Base-by-base conservation (phyloP, 2,888 invertebrate species). In the Pristionchus mayeri region DNA sequence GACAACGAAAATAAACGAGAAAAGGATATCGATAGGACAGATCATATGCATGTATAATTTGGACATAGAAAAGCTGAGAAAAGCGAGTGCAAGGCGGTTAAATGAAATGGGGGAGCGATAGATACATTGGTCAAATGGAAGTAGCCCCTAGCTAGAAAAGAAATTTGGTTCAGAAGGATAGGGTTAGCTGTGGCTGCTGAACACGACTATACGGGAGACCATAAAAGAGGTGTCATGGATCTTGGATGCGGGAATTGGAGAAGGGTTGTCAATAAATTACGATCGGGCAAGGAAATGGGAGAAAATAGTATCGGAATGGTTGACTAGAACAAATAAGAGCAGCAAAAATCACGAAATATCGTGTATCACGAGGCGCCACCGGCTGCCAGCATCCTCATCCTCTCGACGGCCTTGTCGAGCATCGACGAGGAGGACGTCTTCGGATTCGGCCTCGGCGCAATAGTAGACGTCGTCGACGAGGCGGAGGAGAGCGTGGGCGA, bases 381-480 rank as follows among this genome's bases (percentile, higher is more conserved):
- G 50, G 50, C 85, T 3, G 88, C 88, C 13, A 89, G 75, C 13
- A 85, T 82, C 21, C 86, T 63, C 88, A 90, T 86, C 21, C 86
- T 84, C 52, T 86, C 89, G 24, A 90, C 88, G 0, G 87, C 86
- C 84, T 88, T 88, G 60, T 90, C 89, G 40, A 90, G 80, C 79
- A 85, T 86, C 18, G 87, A 87, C n/a, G 75, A 75, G 9, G 85
- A 63, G 63, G 50, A 81, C 83, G 52, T 84, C n/a, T n/a, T n/a
- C n/a, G n/a, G n/a, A n/a, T n/a, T n/a, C 84, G 21, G 34, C 1
- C 40, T 63, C 24, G n/a, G 63, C 13, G 71, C 37, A 0, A 13
- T 21, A 1, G 60, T 24, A n/a, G 86, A 63, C 4, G 18, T 37
- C 2, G 80, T 37, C 7, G 85, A 57, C 54, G 82, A 83, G 21